Evolutionary conservation across 2,888 invertebrate genomes (phyloP).

Genomic region (Stenolophus ochropezus): DNA sequence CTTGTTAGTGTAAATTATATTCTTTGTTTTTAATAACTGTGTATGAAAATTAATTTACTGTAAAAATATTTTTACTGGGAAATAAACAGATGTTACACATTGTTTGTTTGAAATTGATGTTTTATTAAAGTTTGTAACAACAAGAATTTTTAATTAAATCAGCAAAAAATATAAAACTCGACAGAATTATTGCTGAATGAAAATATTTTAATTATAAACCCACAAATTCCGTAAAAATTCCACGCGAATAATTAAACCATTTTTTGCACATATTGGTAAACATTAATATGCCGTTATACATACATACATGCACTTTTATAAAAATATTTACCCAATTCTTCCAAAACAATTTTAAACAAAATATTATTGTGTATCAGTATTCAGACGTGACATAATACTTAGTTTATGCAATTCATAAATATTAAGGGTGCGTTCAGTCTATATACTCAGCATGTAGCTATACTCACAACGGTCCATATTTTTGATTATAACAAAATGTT

Average conservation of each 20-base stretch:
- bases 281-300: too few relatives aligned
- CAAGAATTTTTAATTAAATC: constrained; percentile 24
- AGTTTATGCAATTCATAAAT: too few relatives aligned
- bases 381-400: too few relatives aligned
- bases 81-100: neutral
- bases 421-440: too few relatives aligned
- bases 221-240: neutral
- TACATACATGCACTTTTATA: too few relatives aligned
- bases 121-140: constrained; percentile 22
- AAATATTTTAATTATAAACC: constrained; percentile 20
- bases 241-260: neutral
- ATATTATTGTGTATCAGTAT: too few relatives aligned
- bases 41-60: constrained; percentile 27
- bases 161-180: neutral
- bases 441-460: too few relatives aligned
- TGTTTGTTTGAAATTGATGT: constrained; percentile 6
- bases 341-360: too few relatives aligned
- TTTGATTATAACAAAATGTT: too few relatives aligned
- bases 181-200: neutral
- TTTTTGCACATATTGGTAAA: neutral
- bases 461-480: too few relatives aligned
- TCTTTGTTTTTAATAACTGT: constrained; percentile 22
- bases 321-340: too few relatives aligned
- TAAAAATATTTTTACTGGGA: constrained; percentile 4
- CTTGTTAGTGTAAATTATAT: constrained; percentile 28